phyloP scores from a whole-genome alignment of 2,888 invertebrate species.

The Craniophora ligustri region DNA sequence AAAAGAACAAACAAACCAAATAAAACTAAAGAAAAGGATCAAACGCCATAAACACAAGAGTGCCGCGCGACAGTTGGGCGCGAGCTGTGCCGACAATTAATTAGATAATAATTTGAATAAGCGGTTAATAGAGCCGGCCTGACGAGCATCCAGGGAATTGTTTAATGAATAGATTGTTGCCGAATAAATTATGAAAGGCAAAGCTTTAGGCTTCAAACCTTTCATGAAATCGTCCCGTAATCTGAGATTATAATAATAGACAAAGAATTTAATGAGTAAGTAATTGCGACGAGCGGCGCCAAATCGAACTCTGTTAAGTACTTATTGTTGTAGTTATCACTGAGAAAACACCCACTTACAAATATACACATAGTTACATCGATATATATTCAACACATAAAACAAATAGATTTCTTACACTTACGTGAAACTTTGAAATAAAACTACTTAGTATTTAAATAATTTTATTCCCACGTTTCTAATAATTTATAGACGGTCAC shows the following conservation, averaged over 20 bases:
- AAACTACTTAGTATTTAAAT: too few species aligned
- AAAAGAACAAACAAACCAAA: not conserved
- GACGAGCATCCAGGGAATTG: conserved; percentile 23
- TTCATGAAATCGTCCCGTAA: conserved; percentile 5
- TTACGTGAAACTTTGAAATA: too few species aligned
- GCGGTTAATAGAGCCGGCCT: conserved; percentile 17
- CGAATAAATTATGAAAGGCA: conserved; percentile 19
- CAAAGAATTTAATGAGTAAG: conserved; percentile 29
- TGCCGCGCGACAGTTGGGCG: not conserved
- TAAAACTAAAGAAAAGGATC: not conserved
- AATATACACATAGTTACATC: not conserved
- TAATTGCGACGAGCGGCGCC: conserved; percentile 9
- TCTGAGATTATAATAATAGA: conserved; percentile 27
- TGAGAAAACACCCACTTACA: not conserved
- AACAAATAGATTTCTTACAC: too few species aligned
- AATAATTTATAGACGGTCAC: too few species aligned
- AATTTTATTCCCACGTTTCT: too few species aligned
- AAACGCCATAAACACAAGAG: not conserved
- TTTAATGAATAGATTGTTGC: conserved; percentile 40
- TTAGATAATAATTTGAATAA: conserved; percentile 37
- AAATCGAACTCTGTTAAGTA: not conserved
- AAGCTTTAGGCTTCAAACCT: conserved; percentile 3
- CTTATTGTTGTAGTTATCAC: not conserved
- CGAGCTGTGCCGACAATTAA: conserved; percentile 18
- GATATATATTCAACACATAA: too few species aligned